Percentiles rank a stretch among this genome's conserved stretches.
phyloP scores from a whole-genome alignment of 1,140 invertebrate genomes.

The Atta cephalotes region DNA sequence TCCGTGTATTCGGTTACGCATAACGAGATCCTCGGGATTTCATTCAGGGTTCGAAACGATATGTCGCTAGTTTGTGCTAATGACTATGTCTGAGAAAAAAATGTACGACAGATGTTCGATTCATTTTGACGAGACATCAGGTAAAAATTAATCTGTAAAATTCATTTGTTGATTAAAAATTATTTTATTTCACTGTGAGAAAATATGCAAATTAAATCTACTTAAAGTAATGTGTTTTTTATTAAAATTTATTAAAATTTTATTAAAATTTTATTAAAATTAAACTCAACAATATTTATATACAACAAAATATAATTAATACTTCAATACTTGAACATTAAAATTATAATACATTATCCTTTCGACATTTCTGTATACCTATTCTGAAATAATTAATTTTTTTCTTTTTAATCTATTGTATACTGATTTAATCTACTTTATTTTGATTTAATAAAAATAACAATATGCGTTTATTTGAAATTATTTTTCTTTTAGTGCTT shows the following conservation, averaged over 20 bases:
- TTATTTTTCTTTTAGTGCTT: too few relatives aligned
- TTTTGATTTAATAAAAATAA: too few relatives aligned
- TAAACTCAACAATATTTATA: not conserved
- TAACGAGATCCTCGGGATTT: conserved; percentile 83
- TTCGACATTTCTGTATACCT: too few relatives aligned
- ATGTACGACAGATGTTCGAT: conserved; percentile 78
- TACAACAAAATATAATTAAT: not conserved
- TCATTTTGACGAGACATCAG: not conserved
- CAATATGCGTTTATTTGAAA: too few relatives aligned
- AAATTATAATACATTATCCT: too few relatives aligned
- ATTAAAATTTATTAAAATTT: conserved; percentile 2
- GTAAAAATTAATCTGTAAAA: not conserved
- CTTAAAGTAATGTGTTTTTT: not conserved
- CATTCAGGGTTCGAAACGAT: conserved; percentile 60
- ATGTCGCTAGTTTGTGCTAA: conserved; percentile 73
- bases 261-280: not conserved
- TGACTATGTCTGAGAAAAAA: conserved; percentile 64
- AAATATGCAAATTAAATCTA: not conserved
- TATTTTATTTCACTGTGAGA: not conserved
- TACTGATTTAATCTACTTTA: too few relatives aligned
- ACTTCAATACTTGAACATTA: not conserved
- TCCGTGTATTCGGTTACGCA: conserved; percentile 83
- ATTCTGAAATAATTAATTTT: too few relatives aligned
- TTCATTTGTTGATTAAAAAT: not conserved
- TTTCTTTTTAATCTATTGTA: too few relatives aligned